Evolutionary conservation across 2,113 vertebrate genomes (phyloP).

Genomic region (Suncus etruscus): DNA sequence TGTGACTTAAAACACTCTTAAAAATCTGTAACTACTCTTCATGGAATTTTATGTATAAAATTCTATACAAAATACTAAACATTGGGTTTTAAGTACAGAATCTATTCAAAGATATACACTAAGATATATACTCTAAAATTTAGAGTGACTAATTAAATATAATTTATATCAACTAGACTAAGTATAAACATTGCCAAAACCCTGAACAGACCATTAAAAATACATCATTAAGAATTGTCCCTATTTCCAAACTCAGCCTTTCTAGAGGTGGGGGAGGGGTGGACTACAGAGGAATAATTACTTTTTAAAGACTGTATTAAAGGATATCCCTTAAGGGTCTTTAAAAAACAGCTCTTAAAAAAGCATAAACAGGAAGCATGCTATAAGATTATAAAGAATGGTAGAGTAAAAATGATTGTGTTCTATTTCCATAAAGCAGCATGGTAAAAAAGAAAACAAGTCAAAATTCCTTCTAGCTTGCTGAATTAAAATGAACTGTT

Average conservation of each 20-base stretch:
- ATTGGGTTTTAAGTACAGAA: slow-evolving; percentile 53
- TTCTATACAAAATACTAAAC: slow-evolving; percentile 41
- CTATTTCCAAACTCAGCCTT: slow-evolving; percentile 56
- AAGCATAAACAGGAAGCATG: slow-evolving; percentile 64
- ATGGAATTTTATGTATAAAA: slow-evolving; percentile 49
- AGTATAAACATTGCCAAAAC: slow-evolving; percentile 58
- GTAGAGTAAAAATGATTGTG: slow-evolving; percentile 53
- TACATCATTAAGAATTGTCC: slow-evolving; percentile 71
- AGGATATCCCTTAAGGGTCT: slow-evolving; percentile 69
- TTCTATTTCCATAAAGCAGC: slow-evolving; percentile 71
- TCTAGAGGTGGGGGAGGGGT: slow-evolving; percentile 38
- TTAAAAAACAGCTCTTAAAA: slow-evolving; percentile 74
- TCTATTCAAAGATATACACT: slow-evolving; percentile 59
- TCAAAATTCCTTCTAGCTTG: slow-evolving; percentile 66
- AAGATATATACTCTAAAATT: too few relatives aligned
- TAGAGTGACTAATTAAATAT: slow-evolving; percentile 73
- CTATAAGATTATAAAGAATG: slow-evolving; percentile 71
- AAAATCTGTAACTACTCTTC: slow-evolving; percentile 44
- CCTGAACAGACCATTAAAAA: slow-evolving; percentile 61
- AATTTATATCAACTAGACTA: slow-evolving; percentile 70
- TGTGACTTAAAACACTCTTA: slow-evolving; percentile 6
- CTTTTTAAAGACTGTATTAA: slow-evolving; percentile 72
- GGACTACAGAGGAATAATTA: slow-evolving; percentile 69
- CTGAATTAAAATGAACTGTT: slow-evolving; percentile 63
- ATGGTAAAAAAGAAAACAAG: not conserved